Evolutionary conservation across 2,113 vertebrate genomes (phyloP).

Genomic region (Periophthalmus modestus): DNA sequence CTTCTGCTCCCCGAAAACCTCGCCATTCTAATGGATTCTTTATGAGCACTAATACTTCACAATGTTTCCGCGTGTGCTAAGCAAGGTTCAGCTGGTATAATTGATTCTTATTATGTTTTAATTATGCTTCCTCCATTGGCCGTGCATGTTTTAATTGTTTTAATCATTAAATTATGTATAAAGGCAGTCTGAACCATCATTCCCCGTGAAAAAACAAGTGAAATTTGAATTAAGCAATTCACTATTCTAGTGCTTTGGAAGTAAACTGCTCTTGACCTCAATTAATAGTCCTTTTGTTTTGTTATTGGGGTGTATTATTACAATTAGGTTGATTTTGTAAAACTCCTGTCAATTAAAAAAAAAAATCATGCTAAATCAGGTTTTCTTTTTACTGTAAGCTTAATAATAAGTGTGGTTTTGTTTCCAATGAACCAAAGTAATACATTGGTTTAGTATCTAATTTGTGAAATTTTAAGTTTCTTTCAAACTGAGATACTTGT

Average conservation of each 20-base stretch:
- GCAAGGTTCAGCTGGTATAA: conserved; percentile 47
- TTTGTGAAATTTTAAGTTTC: not conserved
- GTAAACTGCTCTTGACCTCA: conserved; percentile 23
- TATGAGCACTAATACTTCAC: conserved; percentile 53
- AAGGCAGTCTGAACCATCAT: conserved; percentile 25
- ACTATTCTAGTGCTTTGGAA: conserved; percentile 4
- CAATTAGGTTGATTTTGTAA: not conserved
- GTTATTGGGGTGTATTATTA: conserved; percentile 22
- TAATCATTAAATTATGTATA: conserved; percentile 47
- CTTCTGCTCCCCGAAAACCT: conserved; percentile 50
- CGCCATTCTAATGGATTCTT: conserved; percentile 60
- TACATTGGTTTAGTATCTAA: not conserved
- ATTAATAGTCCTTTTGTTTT: conserved; percentile 6
- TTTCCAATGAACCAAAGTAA: not conserved
- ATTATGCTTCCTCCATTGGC: conserved; percentile 48
- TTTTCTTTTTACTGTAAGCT: not conserved
- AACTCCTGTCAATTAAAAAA: not conserved
- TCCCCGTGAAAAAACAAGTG: conserved; percentile 13
- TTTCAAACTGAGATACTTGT: not conserved
- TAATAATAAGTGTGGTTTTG: not conserved
- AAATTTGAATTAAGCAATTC: conserved; percentile 1
- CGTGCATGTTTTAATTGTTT: conserved; percentile 47
- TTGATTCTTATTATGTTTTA: conserved; percentile 60
- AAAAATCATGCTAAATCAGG: not conserved
- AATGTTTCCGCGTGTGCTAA: conserved; percentile 50